A percentile compares a stretch with the other conserved stretches of the same genome.
Evolutionary conservation across 2,797 vertebrate species (phyloP).

Genomic region (Cuniculus paca): DNA sequence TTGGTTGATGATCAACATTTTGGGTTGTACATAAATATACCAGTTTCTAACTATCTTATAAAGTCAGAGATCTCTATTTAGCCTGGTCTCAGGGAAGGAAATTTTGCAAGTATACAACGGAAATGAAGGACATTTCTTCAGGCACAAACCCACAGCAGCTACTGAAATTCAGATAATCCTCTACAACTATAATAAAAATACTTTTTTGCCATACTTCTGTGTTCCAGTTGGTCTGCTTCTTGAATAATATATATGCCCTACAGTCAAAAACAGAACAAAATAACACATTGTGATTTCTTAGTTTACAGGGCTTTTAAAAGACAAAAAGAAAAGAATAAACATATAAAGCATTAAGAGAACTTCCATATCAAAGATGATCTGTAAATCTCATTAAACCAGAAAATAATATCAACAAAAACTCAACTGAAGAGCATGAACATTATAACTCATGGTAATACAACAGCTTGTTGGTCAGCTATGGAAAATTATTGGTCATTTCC

Average conservation of each 20-base stretch:
- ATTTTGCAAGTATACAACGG: neutral
- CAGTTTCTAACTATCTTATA: neutral
- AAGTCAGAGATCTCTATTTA: neutral
- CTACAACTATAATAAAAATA: conserved; percentile 70
- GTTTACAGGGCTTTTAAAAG: conserved; percentile 43
- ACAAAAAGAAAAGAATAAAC: conserved; percentile 55
- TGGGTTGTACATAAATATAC: conserved; percentile 9
- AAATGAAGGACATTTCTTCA: conserved; percentile 59
- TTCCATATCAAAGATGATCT: conserved; percentile 34
- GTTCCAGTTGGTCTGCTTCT: conserved; percentile 69
- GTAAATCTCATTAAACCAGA: conserved; percentile 53
- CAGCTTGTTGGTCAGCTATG: conserved; percentile 48
- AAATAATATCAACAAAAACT: conserved; percentile 59
- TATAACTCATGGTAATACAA: neutral
- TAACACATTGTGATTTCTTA: conserved; percentile 58
- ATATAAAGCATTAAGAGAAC: conserved; percentile 22
- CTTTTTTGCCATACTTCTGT: conserved; percentile 21
- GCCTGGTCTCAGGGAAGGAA: neutral
- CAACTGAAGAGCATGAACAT: conserved; percentile 11
- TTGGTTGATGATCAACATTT: neutral
- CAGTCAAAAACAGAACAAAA: conserved; percentile 59
- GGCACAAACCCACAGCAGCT: conserved; percentile 41
- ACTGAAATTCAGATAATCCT: conserved; percentile 71
- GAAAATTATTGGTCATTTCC: conserved; percentile 47
- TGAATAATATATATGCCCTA: conserved; percentile 69